Conservation (phyloP, 2,797 vertebrate species). For the Platalea minor region DNA sequence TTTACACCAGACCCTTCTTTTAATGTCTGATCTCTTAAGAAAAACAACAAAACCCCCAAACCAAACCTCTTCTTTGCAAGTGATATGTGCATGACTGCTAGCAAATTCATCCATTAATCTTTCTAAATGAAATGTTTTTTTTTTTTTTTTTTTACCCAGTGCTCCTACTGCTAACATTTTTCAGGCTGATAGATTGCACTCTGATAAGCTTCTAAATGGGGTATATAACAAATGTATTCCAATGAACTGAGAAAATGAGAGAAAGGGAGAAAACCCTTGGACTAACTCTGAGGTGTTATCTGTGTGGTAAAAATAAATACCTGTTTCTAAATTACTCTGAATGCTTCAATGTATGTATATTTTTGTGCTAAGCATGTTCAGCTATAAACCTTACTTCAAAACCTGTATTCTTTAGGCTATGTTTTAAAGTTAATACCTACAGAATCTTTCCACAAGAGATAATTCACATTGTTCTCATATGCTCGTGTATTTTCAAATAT, state of each 20-base stretch:
- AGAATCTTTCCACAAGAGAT: neutral
- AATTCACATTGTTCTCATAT: neutral
- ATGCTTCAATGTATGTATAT: neutral
- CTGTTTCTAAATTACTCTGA: neutral
- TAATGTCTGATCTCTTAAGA: neutral
- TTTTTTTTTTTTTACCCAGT: neutral
- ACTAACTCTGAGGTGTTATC: neutral
- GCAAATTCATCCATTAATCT: constrained; percentile 1
- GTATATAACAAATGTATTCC: neutral
- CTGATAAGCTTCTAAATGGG: neutral
- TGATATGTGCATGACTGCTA: neutral
- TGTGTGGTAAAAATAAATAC: neutral
- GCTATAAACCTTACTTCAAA: neutral
- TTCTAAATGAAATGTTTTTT: neutral
- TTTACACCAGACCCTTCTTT: neutral
- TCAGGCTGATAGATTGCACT: neutral
- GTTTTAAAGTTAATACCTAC: neutral
- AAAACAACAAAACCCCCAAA: neutral
- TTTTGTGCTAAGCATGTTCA: neutral
- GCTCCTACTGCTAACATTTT: neutral
- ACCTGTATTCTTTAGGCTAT: neutral
- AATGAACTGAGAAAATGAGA: neutral
- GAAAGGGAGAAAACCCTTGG: neutral
- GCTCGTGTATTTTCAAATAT: neutral
- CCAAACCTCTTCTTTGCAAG: neutral